A percentile compares a stretch with the other conserved stretches of the same genome.
Evolutionary conservation across 2,797 vertebrate species (phyloP).

Genomic region (Borostomias antarcticus): DNA sequence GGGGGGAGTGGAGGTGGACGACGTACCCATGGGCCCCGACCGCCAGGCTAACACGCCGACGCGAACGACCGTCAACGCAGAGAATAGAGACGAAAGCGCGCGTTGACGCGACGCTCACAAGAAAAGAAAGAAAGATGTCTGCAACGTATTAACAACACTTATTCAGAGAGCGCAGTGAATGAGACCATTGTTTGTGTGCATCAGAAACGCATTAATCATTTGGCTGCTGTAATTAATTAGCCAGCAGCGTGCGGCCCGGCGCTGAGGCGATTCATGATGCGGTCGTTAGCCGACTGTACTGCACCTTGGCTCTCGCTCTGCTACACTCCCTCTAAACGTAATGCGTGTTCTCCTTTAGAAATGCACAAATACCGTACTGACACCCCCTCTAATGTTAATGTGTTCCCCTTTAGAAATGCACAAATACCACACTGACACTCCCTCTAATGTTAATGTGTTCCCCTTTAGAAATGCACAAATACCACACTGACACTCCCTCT

Average conservation of each 20-base stretch:
- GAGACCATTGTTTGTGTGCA: slow-evolving; percentile 15
- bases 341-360: too few species aligned
- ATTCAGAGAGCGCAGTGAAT: slow-evolving; percentile 33
- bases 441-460: too few species aligned
- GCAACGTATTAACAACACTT: slow-evolving; percentile 34
- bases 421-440: too few species aligned
- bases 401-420: too few species aligned
- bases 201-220: slow-evolving; percentile 13
- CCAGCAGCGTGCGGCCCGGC: background rate
- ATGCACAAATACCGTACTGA: too few species aligned
- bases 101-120: slow-evolving; percentile 53
- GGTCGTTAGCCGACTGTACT: background rate
- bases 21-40: slow-evolving; percentile 83
- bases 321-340: background rate
- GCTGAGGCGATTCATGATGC: background rate
- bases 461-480: too few species aligned
- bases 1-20: slow-evolving; percentile 46
- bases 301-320: background rate
- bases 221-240: background rate
- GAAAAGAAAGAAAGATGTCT: slow-evolving; percentile 33
- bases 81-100: slow-evolving; percentile 53
- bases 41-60: slow-evolving; percentile 76
- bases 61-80: slow-evolving; percentile 68
- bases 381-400: too few species aligned
- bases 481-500: too few species aligned